phyloP scores from a whole-genome alignment of 2,888 invertebrate species.

The Achlya flavicornis region DNA sequence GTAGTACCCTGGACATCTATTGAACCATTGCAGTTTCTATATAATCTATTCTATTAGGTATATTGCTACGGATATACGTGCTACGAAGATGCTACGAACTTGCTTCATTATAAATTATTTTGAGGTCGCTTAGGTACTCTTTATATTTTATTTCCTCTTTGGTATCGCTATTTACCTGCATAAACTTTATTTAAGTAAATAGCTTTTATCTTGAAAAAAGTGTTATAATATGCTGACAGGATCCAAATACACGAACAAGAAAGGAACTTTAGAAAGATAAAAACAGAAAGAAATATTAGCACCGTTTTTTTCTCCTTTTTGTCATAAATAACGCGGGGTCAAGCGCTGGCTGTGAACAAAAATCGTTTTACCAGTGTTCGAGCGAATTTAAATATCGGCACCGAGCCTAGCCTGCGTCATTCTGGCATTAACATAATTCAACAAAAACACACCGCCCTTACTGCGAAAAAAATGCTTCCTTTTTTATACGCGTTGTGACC shows the following conservation, averaged over 20 bases:
- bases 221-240: too few relatives aligned
- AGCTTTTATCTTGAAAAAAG: too few relatives aligned
- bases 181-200: too few relatives aligned
- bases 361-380: conserved; percentile 56
- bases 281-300: conserved; percentile 40
- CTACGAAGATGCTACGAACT: background rate
- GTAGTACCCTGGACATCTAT: background rate
- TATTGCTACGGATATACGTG: background rate
- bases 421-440: conserved; percentile 77
- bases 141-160: too few relatives aligned
- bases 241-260: too few relatives aligned
- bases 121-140: background rate
- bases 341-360: conserved; percentile 49
- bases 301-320: conserved; percentile 46
- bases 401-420: conserved; percentile 67
- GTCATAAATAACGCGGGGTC: conserved; percentile 50
- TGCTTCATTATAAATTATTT: background rate
- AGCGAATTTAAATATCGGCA: conserved; percentile 76
- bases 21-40: background rate
- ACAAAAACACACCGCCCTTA: conserved; percentile 68
- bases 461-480: conserved; percentile 53
- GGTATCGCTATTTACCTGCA: too few relatives aligned
- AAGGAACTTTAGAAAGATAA: background rate
- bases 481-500: conserved; percentile 65
- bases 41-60: background rate